phyloP scores from a whole-genome alignment of 2,888 invertebrate species.

The Ellobium chinense region DNA sequence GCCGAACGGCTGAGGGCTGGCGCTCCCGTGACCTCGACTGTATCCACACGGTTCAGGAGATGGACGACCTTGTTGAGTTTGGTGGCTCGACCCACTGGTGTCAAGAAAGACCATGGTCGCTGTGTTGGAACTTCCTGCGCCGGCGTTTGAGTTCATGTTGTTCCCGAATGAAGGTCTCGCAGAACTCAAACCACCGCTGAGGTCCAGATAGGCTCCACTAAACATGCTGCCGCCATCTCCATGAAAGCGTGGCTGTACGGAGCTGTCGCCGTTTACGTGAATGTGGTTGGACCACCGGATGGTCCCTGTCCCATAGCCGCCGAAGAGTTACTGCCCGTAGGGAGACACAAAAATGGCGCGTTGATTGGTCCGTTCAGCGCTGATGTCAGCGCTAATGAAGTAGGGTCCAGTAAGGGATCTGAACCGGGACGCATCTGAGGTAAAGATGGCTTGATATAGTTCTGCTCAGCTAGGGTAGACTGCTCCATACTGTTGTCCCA shows the following conservation, averaged over 20 bases:
- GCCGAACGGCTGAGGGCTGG: not conserved
- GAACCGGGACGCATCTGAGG: no score
- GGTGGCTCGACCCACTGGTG: not conserved
- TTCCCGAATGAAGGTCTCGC: not conserved
- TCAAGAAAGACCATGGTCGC: slow-evolving; percentile 13
- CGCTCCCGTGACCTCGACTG: no score
- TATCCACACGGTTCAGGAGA: not conserved
- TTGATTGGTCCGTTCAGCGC: not conserved
- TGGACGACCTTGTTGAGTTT: not conserved
- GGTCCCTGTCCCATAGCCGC: not conserved
- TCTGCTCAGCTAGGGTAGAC: slow-evolving; percentile 16
- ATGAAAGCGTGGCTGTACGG: no score
- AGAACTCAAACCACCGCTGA: not conserved
- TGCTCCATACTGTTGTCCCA: slow-evolving; percentile 45
- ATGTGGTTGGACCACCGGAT: no score
- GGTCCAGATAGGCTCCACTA: not conserved
- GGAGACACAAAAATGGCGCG: slow-evolving; percentile 20
- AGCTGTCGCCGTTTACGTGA: no score
- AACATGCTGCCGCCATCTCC: not conserved
- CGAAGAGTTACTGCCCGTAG: not conserved
- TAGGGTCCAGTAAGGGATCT: no score
- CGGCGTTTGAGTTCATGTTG: not conserved
- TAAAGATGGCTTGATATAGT: slow-evolving; percentile 1
- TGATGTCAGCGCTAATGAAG: slow-evolving; percentile 9
- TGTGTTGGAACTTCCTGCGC: no score